These are phyloP conservation scores for Dicentrarchus labrax DNA, from an alignment of 2,113 vertebrate species.

Conservation along the genomic window DNA sequence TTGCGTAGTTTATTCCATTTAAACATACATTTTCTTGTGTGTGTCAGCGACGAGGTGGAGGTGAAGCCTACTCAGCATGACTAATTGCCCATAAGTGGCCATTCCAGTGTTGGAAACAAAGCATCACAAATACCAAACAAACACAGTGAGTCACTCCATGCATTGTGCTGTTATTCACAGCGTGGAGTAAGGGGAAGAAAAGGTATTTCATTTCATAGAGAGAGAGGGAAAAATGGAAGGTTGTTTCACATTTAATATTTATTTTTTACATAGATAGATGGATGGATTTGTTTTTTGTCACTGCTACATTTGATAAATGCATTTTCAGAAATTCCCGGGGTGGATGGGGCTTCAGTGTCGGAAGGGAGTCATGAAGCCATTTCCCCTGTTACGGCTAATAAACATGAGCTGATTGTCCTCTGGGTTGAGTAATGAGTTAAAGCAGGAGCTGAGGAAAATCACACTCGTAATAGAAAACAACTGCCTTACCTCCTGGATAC, in stretches of 20 bases:
- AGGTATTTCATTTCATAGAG: background rate
- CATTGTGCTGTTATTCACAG: conserved; percentile 39
- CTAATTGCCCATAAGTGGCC: conserved; percentile 77
- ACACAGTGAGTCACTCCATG: conserved; percentile 70
- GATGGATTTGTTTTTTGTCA: conserved; percentile 15
- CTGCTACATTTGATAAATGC: conserved; percentile 43
- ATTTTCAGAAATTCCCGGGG: conserved; percentile 27
- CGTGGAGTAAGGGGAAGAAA: background rate
- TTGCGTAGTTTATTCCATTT: conserved; percentile 37
- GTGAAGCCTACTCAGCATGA: conserved; percentile 77
- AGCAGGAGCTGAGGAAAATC: conserved; percentile 54
- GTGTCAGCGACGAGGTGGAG: conserved; percentile 61
- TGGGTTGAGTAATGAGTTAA: conserved; percentile 59
- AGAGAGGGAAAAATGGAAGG: background rate
- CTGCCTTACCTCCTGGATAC: conserved; percentile 34
- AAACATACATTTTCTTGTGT: conserved; percentile 57
- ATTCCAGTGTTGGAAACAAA: conserved; percentile 68
- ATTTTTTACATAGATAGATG: conserved; percentile 6
- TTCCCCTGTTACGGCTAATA: conserved; percentile 70
- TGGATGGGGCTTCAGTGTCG: conserved; percentile 3
- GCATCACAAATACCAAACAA: conserved; percentile 72
- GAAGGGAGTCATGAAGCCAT: conserved; percentile 53
- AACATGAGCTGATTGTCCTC: conserved; percentile 59
- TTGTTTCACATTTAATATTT: background rate
- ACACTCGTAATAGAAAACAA: conserved; percentile 58